Evolutionary conservation across 2,888 invertebrate species (phyloP).

Genomic region (Cetonia aurata): DNA sequence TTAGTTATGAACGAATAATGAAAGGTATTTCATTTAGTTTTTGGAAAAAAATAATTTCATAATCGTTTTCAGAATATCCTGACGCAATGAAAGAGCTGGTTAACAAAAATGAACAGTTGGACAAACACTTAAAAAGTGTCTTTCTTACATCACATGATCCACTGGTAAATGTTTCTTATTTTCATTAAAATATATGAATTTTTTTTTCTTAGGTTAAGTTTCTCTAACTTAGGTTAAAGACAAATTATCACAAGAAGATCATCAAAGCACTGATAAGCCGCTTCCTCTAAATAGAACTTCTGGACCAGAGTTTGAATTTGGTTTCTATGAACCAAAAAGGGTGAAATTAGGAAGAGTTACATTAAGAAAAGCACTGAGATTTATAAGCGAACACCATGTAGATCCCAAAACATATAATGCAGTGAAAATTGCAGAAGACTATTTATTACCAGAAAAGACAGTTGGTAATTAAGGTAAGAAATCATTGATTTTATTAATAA

Average conservation of each 20-base stretch:
- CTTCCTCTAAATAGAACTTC: slow-evolving; percentile 72
- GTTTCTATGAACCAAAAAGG: slow-evolving; percentile 75
- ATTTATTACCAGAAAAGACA: slow-evolving; percentile 75
- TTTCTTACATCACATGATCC: slow-evolving; percentile 78
- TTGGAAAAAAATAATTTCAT: slow-evolving; percentile 30
- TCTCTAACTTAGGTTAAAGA: slow-evolving; percentile 56
- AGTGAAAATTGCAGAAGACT: slow-evolving; percentile 75
- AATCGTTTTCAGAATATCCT: slow-evolving; percentile 69
- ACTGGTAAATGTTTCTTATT: slow-evolving; percentile 45
- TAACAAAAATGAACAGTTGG: slow-evolving; percentile 74
- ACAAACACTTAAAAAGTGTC: slow-evolving; percentile 77
- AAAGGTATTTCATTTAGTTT: slow-evolving; percentile 65
- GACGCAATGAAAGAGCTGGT: slow-evolving; percentile 73
- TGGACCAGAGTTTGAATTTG: slow-evolving; percentile 73
- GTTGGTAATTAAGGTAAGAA: slow-evolving; percentile 67
- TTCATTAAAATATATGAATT: slow-evolving; percentile 24
- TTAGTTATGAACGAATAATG: slow-evolving; percentile 74
- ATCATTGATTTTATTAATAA: slow-evolving; percentile 20
- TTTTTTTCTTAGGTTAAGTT: background rate
- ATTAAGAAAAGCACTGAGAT: slow-evolving; percentile 73
- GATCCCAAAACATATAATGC: slow-evolving; percentile 73
- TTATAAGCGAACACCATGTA: slow-evolving; percentile 75
- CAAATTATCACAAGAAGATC: slow-evolving; percentile 56
- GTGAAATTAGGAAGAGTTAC: slow-evolving; percentile 76
- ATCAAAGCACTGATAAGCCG: slow-evolving; percentile 66